Conservation (phyloP, 2,113 vertebrate genomes). For the Platysteira castanea region DNA sequence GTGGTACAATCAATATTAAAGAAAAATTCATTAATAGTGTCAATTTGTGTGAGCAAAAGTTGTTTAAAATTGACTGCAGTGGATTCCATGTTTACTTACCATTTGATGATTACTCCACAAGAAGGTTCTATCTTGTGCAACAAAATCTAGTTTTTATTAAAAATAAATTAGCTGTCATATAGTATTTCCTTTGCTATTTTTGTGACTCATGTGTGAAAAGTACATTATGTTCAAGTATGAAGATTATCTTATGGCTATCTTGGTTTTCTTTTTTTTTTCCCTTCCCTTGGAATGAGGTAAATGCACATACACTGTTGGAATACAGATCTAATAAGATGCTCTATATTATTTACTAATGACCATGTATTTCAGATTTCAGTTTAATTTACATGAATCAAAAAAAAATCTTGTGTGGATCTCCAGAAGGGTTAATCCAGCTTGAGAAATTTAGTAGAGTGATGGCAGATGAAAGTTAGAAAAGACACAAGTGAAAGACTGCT, state of each 20-base stretch:
- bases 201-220: background rate
- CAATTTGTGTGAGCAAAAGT: background rate
- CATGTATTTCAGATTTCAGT: background rate
- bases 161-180: background rate
- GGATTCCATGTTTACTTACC: background rate
- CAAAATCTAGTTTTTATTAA: background rate
- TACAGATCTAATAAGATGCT: background rate
- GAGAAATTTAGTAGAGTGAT: background rate
- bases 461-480: background rate
- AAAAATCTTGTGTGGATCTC: background rate
- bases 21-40: background rate
- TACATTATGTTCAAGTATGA: background rate
- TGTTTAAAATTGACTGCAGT: background rate
- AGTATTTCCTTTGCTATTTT: background rate
- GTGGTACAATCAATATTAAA: background rate
- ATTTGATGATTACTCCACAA: background rate
- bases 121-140: background rate
- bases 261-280: background rate
- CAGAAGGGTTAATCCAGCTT: background rate
- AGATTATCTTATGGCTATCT: background rate
- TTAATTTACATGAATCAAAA: background rate
- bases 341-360: background rate
- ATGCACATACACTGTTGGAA: background rate
- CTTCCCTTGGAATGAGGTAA: background rate
- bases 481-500: background rate